Evolutionary conservation across 2,888 invertebrate species (phyloP), one percentile per base, ranked within the genome.

Genomic region (Latheticus oryzae): DNA sequence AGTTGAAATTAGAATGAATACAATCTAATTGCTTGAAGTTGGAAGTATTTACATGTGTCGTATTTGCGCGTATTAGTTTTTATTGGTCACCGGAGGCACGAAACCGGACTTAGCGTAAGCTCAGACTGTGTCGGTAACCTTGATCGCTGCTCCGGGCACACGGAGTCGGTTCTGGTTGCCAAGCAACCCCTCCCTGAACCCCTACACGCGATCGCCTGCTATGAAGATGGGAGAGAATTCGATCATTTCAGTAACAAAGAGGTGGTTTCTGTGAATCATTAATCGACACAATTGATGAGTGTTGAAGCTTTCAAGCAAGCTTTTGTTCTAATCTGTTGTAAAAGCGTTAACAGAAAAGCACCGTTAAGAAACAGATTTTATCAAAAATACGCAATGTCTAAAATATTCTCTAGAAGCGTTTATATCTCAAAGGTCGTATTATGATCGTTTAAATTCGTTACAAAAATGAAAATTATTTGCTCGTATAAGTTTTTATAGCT

Each of bases 81-180:
- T 58, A 58, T 58, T 58, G 58, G 56, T 53, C 57, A 54, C 48
- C 42, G 60, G 60, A 57, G 56, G 55, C 60, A 60, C 57, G 53
- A 48, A 45, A 37, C 57, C 54, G 54, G 51, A 51, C 53, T 58
- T 50, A 35, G 48, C 11, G 53, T 43, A 47, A 65, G 62, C 61
- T 64, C 62, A 58, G 65, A 62, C 63, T 65, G 66, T 65, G 66
- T 65, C 61, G 67, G 65, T 71, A 74, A 73, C 72, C 73, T 73
- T 73, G 73, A 73, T 73, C 69, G 70, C 69, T 70, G 72, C 72
- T 72, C 69, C 70, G 66, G 73, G 71, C 47, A 45, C 40, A 23
- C 40, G 21, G 47, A 38, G 47, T 57, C 63, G 55, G 50, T 53
- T 26, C 38, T 28, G 60, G 69, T 68, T 66, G 66, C 68, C 53